Base-by-base conservation (phyloP, 2,888 invertebrate genomes). In the Drosophila anomalipes region DNA sequence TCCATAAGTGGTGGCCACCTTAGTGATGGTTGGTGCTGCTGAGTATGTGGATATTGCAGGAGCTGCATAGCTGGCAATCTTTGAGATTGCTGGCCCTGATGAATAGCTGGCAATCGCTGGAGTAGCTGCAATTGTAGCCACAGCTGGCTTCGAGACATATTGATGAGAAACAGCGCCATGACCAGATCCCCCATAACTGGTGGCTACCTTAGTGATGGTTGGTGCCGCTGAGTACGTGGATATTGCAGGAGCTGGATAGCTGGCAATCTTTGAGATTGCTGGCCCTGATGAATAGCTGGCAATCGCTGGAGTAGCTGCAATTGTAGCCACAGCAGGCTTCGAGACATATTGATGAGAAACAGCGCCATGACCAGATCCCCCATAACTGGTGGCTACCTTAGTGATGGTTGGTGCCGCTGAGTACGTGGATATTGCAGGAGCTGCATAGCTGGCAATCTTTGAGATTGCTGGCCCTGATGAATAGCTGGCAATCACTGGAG, bases 301-400 rank as follows among this genome's bases (percentile, higher is more conserved):
- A 84, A 60, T 32, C 5, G 47, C 22, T 1, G 44, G 14, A 47
- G 22, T n/a, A 41, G 4, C n/a, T 12, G 41, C 4, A n/a, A 41
- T n/a, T 5, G 69, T 61, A 14, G 70, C 65, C 93, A 10, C 94
- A 2, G 94, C 66, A 0, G 77, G 78, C 32, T 75, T 62, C 1
- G 61, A 74, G 3, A 61, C 58, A 22, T 61, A 74, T 5, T 74
- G 66, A 49, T 74, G 74, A 0, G 73, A 71, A 3, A 71, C 28
- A 4, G 64, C 57, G 7, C 74, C 71, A 53, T 67, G 53, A 5
- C 35, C 35, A 35, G 16, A 35, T 5, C 16, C 35, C 0, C 35
- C 35, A 35, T 35, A 35, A 0, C 35, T 35, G 16, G 35, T 35
- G 0, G 35, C 14, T 0, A 35, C 35, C 5, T 35, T 35, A 16